Conservation (phyloP, 35 echinoderm and acorn worm genomes). For the Chiridota heheva region DNA sequence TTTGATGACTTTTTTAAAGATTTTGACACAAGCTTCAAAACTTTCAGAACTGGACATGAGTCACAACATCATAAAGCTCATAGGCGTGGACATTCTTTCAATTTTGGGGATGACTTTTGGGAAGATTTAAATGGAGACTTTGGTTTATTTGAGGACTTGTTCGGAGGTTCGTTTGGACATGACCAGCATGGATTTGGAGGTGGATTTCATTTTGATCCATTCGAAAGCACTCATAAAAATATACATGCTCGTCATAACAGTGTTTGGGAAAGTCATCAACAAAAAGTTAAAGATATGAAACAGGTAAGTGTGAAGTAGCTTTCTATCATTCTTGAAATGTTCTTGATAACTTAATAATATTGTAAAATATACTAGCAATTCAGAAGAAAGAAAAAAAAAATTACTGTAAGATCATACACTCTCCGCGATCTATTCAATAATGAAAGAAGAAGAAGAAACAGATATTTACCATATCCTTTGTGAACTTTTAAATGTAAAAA, state of each 20-base stretch:
- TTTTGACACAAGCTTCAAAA: slow-evolving; percentile 61
- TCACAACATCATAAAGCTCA: slow-evolving; percentile 11
- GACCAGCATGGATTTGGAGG: slow-evolving; percentile 8
- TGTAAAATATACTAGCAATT: no score
- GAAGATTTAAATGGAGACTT: slow-evolving; percentile 55
- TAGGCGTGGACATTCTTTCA: slow-evolving; percentile 9
- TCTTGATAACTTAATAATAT: no score
- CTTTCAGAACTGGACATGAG: slow-evolving; percentile 13
- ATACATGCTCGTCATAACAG: slow-evolving; percentile 1
- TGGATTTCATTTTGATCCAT: slow-evolving; percentile 54
- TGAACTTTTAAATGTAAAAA: no score
- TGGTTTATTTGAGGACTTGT: slow-evolving; percentile 41
- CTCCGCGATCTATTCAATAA: no score
- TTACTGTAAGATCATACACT: no score
- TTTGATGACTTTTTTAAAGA: slow-evolving; percentile 78
- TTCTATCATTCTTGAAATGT: no score
- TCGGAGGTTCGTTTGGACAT: slow-evolving; percentile 33
- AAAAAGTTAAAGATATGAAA: no score
- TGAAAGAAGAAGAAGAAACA: no score
- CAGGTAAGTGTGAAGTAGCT: no score
- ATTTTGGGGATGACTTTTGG: slow-evolving; percentile 62
- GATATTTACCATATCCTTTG: no score
- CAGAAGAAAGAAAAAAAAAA: no score
- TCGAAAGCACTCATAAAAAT: not conserved
- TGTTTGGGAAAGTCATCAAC: no score